Evolutionary conservation across 2,797 vertebrate genomes (phyloP), one percentile per base, ranked within the genome.

Genomic region (Typhlichthys eigenmanni): DNA sequence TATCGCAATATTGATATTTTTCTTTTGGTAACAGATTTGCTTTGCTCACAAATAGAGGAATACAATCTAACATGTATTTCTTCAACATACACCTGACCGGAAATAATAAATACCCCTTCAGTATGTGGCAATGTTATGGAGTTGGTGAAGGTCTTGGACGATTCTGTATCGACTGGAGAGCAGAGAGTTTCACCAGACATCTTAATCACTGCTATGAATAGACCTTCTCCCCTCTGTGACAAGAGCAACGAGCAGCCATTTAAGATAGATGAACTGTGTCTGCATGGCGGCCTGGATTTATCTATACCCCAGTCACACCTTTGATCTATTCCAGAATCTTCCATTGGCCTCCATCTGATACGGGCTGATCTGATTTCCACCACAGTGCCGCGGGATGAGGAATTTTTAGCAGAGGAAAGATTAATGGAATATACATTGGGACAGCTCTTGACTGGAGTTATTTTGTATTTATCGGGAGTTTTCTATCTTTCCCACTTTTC

Each of bases 401-500:
- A 69, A 83, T 83, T 77, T 81, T 34, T 68, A 60, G 74, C 72
- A 68, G 66, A 62, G 67, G 75, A 69, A 64, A 85, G 86, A 87
- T 80, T 82, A 85, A 87, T 90, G 86, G 84, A 90, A 89, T 90
- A 88, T 88, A 82, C 85, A 87, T 86, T 82, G 79, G 83, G 84
- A 88, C 79, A 81, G 78, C 76, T 79, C 68, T 78, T 78, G 64
- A 59, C 74, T 85, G 17, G 12, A 70, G 71, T 75, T 86, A 86
- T 86, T 81, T 88, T 46, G 38, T 34, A 4, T 17, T 69, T 12
- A 16, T 50, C 24, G n/a, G 3, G 47, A 13, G 8, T 14, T 13
- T 77, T 65, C 68, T 34, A 16, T 64, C 51, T 66, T 54, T 32
- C 49, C 60, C 45, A 17, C 61, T 71, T 68, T 29, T 51, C 19